Base-by-base conservation (phyloP, 2,113 vertebrate species). In the Zosterops lateralis region DNA sequence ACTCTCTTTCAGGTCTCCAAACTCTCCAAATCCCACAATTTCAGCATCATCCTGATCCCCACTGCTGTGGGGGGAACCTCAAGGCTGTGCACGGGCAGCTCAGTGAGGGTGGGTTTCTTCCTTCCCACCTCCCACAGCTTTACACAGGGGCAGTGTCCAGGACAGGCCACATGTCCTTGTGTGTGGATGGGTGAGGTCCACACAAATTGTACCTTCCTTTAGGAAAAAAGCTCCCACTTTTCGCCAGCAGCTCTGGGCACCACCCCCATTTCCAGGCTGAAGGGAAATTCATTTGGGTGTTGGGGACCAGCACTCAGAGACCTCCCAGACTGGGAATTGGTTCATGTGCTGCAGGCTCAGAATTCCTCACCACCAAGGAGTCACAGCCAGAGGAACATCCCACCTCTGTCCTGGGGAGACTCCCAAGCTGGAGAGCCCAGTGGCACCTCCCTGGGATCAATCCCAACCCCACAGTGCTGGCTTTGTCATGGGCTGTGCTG, bases 181-280 rank as follows among this genome's bases (percentile, higher is more conserved):
- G 47, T 40, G n/a, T 26, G 47, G 25, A 4, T 62, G 18, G 13
- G 44, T 0, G 15, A 78, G 15, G 19, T 18, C 28, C 57, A 38
- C 25, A 21, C 1, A 0, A 10, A 4, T 19, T 20, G 13, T 16
- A n/a, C 15, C 5, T 75, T 42, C 3, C 3, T 45, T 11, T 48
- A 28, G 26, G 44, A 31, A 38, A 32, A 58, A 57, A 34, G 8
- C 14, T 42, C 31, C 25, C 12, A 14, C 4, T 38, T 44, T 81
- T 66, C 36, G 20, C 1, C 2, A 34, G 42, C 19, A 66, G 21
- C 10, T 61, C 56, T 14, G 16, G 12, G 45, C 14, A 38, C 45
- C 29, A 15, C 2, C 8, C 22, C 20, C 21, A 40, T 53, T 28
- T 38, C 54, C 38, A 36, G 4, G 6, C 22, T 53, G 20, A 15